Evolutionary conservation across 37 sponge, comb jelly and placozoan species (phyloP).

Genomic region (Beroe ovata): DNA sequence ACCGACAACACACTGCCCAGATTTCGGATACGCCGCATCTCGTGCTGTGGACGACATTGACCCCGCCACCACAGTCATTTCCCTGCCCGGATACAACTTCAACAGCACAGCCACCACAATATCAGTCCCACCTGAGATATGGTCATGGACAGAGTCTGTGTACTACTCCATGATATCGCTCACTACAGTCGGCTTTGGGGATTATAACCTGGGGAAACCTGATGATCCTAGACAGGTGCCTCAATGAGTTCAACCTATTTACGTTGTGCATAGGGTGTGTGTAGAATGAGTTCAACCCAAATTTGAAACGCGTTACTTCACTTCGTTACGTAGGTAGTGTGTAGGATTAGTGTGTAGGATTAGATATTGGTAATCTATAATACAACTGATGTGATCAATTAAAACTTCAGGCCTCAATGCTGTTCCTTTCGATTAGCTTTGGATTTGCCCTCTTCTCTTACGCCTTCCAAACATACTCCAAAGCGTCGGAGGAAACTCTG

Average conservation of each 20-base stretch:
- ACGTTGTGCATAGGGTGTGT: no score
- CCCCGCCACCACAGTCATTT: background rate
- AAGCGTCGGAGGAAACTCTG: constrained; percentile 43
- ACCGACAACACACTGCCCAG: background rate
- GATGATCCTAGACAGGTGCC: background rate
- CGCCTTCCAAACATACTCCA: constrained; percentile 6
- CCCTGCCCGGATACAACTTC: background rate
- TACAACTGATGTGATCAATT: no score
- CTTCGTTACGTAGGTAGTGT: no score
- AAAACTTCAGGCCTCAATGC: background rate
- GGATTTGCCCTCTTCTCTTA: constrained; percentile 53
- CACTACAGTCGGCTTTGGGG: constrained; percentile 46
- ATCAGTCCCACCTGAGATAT: background rate
- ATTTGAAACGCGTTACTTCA: no score
- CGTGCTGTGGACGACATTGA: background rate
- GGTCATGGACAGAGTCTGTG: background rate
- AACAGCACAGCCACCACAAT: background rate
- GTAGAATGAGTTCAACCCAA: no score
- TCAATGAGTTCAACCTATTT: no score
- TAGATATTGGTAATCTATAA: no score
- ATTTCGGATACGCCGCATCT: constrained; percentile 28
- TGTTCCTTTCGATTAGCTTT: constrained; percentile 12
- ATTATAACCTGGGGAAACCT: background rate
- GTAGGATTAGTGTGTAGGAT: no score
- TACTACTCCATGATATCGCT: constrained; percentile 39